Evolutionary conservation across 2,888 invertebrate species (phyloP).

Genomic region (Aproaerema taeniolella): DNA sequence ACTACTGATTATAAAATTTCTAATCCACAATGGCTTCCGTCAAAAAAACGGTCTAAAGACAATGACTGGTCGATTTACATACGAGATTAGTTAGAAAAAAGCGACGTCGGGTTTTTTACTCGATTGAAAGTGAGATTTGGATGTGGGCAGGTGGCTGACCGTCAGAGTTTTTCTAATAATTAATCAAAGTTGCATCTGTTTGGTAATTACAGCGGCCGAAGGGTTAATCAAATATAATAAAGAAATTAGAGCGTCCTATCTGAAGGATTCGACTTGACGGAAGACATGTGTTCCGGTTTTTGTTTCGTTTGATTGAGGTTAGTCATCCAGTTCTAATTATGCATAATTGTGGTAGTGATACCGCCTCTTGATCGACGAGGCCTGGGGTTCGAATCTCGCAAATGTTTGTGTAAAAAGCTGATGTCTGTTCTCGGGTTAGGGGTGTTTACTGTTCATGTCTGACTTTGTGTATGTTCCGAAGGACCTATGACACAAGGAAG

Average conservation of each 20-base stretch:
- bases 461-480: no score
- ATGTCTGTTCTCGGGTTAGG: no score
- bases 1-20: constrained; percentile 34
- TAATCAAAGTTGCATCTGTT: constrained; percentile 72
- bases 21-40: constrained; percentile 54
- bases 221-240: constrained; percentile 76
- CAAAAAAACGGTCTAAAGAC: constrained; percentile 48
- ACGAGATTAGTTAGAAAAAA: constrained; percentile 53
- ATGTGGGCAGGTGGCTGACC: constrained; percentile 53
- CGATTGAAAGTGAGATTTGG: constrained; percentile 64
- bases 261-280: no score
- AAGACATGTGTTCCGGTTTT: constrained; percentile 55
- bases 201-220: constrained; percentile 55
- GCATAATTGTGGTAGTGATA: no score
- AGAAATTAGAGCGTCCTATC: constrained; percentile 55
- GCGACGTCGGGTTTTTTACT: constrained; percentile 32
- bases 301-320: constrained; percentile 10
- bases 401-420: no score
- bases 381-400: no score
- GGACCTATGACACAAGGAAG: no score
- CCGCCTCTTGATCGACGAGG: no score
- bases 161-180: constrained; percentile 64
- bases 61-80: constrained; percentile 71
- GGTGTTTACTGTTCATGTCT: no score
- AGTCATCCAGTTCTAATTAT: constrained; percentile 24